Evolutionary conservation across 2,797 vertebrate species (phyloP), one percentile per base, ranked within the genome.

Genomic region (Microctenopoma steveboyesi): DNA sequence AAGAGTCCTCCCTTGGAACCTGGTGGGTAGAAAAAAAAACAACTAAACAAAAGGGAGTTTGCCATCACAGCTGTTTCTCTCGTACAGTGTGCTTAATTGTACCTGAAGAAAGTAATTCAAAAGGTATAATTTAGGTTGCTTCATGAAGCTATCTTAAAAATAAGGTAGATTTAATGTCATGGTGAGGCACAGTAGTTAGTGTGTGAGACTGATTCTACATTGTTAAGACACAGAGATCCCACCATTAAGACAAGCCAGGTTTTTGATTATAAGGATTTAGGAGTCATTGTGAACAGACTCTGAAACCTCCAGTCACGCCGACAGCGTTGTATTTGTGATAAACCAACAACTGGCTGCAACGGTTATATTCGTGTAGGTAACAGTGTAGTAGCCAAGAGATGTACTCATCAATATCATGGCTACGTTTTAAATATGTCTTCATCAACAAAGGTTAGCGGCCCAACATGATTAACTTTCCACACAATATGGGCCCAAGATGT

Each of bases 31-130:
- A 82, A 80, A 69, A 65, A 79, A 27, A 84, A 33, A 33, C 5
- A 33, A 85, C 76, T 79, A 85, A 35, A 35, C 33, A 35, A 74
- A 69, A 66, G 33, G 64, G 69, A 81, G 76, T 83, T 72, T 59
- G 74, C 71, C 48, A 73, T 87, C 58, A 66, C 82, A 58, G 67
- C 52, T 22, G 4, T 72, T 69, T 86, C 69, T 72, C 64, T 72
- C 6, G 18, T 78, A 85, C 85, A 83, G 66, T 71, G 65, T 55
- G 72, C 59, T 60, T 89, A 88, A 92, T 92, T 88, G 85, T 81
- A 64, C 52, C 65, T 78, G 85, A 85, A 84, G 81, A 61, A 87
- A 71, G 85, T 78, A 57, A 88, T 89, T 88, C 57, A 65, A 70
- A 82, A 77, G 61, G 56, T 61, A 67, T 79, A 65, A 82, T 85